Percentiles rank a stretch among this genome's conserved stretches.
These are phyloP conservation scores for Heliconius sara DNA, from an alignment of 2,888 invertebrate species.

Conservation along the genomic window DNA sequence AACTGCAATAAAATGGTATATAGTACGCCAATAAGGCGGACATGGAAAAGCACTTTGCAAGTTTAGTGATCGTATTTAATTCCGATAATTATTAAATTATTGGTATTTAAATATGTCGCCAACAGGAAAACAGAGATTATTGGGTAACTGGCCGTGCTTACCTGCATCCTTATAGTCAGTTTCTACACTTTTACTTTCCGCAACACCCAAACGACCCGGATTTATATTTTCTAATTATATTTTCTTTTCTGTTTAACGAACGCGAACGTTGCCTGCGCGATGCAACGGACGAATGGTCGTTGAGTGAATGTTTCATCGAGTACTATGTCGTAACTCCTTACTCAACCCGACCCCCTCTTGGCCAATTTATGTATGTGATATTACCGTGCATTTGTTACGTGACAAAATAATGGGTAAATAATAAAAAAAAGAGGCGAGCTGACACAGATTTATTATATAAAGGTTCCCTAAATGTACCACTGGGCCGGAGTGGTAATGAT, in stretches of 20 bases:
- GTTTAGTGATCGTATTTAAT: constrained; percentile 47
- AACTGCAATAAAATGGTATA: not conserved
- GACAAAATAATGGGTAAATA: constrained; percentile 48
- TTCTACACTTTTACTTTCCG: constrained; percentile 72
- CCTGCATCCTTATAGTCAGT: constrained; percentile 67
- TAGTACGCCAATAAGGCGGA: not conserved
- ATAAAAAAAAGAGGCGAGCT: constrained; percentile 43
- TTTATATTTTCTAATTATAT: constrained; percentile 61
- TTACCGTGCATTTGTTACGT: constrained; percentile 49
- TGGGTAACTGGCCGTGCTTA: constrained; percentile 54
- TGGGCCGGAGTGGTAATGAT: not conserved
- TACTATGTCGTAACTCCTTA: constrained; percentile 77
- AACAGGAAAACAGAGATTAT: constrained; percentile 48
- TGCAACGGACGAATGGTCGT: constrained; percentile 58
- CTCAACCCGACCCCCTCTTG: constrained; percentile 68
- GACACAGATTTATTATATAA: constrained; percentile 44
- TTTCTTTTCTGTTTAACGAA: constrained; percentile 53
- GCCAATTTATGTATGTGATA: constrained; percentile 40
- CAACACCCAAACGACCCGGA: constrained; percentile 66
- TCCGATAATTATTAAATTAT: constrained; percentile 30
- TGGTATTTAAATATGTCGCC: constrained; percentile 50
- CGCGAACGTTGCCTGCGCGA: constrained; percentile 53
- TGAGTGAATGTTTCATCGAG: constrained; percentile 51
- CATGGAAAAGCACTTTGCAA: constrained; percentile 48
- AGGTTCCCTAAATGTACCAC: constrained; percentile 32